Evolutionary conservation across 1,140 invertebrate genomes (phyloP), one percentile per base, ranked within the genome.

Genomic region (Drosophila gunungcola): DNA sequence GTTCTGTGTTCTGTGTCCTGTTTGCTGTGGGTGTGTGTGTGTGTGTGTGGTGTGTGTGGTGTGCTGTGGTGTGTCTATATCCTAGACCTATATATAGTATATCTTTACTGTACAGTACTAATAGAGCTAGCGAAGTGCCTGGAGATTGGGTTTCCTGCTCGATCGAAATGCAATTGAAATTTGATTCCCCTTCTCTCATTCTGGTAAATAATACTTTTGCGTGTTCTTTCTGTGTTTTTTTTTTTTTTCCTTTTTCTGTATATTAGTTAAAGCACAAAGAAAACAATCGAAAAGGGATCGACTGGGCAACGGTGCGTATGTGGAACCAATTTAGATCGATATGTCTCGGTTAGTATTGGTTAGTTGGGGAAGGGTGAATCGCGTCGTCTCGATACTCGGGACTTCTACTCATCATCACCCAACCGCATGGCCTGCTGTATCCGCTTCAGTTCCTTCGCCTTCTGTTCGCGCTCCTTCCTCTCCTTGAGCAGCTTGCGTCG

Each of bases 71-170:
- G 54, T 79, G 56, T 72, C 46, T 79, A 73, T 69, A 72, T 65
- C 74, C 84, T 86, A 88, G 65, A 48, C 75, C 80, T 83, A 65
- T 83, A 67, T 70, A 56, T 75, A 70, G 48, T 65, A 64, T 86
- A 75, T 78, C 61, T 78, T 78, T 75, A 75, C 83, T 86, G 83
- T 88, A 88, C 83, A 88, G 78, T 89, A 84, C 75, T 79, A 75
- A 70, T 65, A 56, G 49, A 85, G 81, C 62, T 85, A 65, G 70
- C 49, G 67, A 63, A 70, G 78, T 62, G 73, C 68, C 42, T 70
- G 51, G 56, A 68, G 61, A 57, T 54, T 65, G 43, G 52, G 45
- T 75, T 25, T 36, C 29, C 54, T 42, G n/a, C 64, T 67, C 65
- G 64, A 55, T 46, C 55, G 67, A 78, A 80, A 86, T 82, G 58